A percentile compares a stretch with the other conserved stretches of the same genome.
Conservation (phyloP, 2,888 invertebrate species). For the Leptodirus hochenwartii region DNA sequence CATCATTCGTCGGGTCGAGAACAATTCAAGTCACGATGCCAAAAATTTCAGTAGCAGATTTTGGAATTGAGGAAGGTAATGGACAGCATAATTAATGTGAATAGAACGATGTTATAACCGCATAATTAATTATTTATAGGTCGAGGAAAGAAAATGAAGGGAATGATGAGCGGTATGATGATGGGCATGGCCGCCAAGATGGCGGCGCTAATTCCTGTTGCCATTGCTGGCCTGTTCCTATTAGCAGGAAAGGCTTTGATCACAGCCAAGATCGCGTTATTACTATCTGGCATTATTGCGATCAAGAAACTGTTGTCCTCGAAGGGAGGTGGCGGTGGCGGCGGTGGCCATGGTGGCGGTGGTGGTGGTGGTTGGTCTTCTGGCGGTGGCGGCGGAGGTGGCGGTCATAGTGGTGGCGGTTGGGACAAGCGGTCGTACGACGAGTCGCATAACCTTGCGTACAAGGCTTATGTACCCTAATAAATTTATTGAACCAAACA, state of each 20-base stretch:
- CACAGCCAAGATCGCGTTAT: conserved; percentile 57
- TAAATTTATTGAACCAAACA: conserved; percentile 14
- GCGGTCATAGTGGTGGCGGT: conserved; percentile 30
- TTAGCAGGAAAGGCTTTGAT: conserved; percentile 76
- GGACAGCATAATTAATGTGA: conserved; percentile 6
- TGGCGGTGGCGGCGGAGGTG: conserved; percentile 33
- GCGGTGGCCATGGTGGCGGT: conserved; percentile 21
- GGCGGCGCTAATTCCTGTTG: conserved; percentile 62
- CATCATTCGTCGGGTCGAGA: conserved; percentile 53
- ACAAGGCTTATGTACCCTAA: conserved; percentile 40
- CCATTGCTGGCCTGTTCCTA: conserved; percentile 62
- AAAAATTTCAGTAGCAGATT: conserved; percentile 46
- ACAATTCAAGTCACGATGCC: conserved; percentile 62
- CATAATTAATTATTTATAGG: conserved; percentile 31
- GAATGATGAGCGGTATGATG: conserved; percentile 85
- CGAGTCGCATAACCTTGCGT: conserved; percentile 49
- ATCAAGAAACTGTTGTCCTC: conserved; percentile 61
- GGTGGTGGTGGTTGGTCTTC: conserved; percentile 25
- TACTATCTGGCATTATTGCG: conserved; percentile 64
- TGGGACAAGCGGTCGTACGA: conserved; percentile 54
- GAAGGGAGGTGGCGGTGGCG: conserved; percentile 39
- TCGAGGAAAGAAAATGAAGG: conserved; percentile 66
- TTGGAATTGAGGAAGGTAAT: conserved; percentile 59
- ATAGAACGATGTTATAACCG: conserved; percentile 10
- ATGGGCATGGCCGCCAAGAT: conserved; percentile 75